Evolutionary conservation across 2,113 vertebrate genomes (phyloP).

Genomic region (Promerops cafer): DNA sequence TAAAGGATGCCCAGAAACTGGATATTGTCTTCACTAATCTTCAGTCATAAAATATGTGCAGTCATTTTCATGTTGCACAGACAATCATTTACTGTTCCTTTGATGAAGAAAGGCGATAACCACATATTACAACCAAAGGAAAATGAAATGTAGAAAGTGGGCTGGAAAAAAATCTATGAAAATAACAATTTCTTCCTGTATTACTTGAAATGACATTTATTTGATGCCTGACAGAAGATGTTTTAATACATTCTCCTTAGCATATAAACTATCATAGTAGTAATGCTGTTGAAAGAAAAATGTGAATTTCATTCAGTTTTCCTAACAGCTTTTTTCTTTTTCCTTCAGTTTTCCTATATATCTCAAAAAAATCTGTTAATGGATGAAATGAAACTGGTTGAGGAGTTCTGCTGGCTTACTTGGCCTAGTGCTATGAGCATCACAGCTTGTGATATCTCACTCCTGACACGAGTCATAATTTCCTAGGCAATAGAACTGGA

Average conservation of each 20-base stretch:
- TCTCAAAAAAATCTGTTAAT: not conserved
- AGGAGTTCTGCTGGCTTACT: not conserved
- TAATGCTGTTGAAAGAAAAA: not conserved
- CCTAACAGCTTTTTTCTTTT: too few relatives aligned
- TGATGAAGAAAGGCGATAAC: not conserved
- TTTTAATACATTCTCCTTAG: not conserved
- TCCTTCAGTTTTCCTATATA: not conserved
- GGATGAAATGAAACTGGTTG: not conserved
- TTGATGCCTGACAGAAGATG: not conserved
- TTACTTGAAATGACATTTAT: not conserved
- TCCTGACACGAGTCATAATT: not conserved
- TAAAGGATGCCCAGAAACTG: constrained; percentile 4
- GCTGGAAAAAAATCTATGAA: not conserved
- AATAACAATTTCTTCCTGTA: constrained; percentile 9
- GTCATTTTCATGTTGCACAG: not conserved
- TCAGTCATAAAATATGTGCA: constrained; percentile 5
- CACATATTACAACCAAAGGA: not conserved
- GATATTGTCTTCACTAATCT: not conserved
- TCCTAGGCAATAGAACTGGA: not conserved
- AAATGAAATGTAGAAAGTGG: not conserved
- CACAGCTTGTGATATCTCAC: not conserved
- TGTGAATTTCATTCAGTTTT: not conserved
- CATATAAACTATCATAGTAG: not conserved
- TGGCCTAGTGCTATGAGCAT: not conserved
- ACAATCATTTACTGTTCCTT: not conserved